Base-by-base conservation (phyloP, 2,113 vertebrate genomes). In the Anhinga rufa region DNA sequence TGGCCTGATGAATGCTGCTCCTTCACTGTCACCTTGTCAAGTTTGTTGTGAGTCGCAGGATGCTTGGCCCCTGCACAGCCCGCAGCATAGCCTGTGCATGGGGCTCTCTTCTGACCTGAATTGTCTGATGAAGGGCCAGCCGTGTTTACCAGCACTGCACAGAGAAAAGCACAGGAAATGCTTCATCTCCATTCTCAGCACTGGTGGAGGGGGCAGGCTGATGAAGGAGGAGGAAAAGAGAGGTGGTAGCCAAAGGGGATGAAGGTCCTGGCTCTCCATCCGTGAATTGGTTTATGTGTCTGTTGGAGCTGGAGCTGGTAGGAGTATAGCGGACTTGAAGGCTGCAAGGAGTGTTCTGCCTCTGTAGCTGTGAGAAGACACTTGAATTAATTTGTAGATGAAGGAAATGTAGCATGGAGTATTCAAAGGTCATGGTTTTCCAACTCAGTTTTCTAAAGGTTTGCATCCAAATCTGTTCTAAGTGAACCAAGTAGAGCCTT, bases 371-470 rank as follows among this genome's bases (percentile, higher is more conserved):
- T 48, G 71, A 91, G 38, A 9, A 92, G 62, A 89, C 54, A 91
- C 92, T 93, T 95, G 92, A 96, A 93, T 95, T 95, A 96, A 93
- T 95, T 76, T 94, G 42, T 87, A 91, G 84, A 87, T 10, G 66
- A 85, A 79, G 54, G 40, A 86, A 94, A 82, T 9, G 38, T 77
- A 96, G 54, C 69, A 77, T 26, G 14, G 48, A 10, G 15, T 72
- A 38, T 76, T 89, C 62, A 91, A 87, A 95, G 83, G 78, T 84
- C 66, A 18, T 28, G 49, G 62, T 90, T 96, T 96, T 90, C 71
- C 68, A 81, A 89, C 76, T 57, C 1, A 4, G 16, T 46, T 91
- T 94, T 86, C 77, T 82, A 42, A 87, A 86, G 52, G 42, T 77
- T 95, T 88, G 44, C 49, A 72, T 84, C 88, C 71, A 77, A 61